Base-by-base conservation (phyloP, 2,113 vertebrate species). In the Callionymus lyra region DNA sequence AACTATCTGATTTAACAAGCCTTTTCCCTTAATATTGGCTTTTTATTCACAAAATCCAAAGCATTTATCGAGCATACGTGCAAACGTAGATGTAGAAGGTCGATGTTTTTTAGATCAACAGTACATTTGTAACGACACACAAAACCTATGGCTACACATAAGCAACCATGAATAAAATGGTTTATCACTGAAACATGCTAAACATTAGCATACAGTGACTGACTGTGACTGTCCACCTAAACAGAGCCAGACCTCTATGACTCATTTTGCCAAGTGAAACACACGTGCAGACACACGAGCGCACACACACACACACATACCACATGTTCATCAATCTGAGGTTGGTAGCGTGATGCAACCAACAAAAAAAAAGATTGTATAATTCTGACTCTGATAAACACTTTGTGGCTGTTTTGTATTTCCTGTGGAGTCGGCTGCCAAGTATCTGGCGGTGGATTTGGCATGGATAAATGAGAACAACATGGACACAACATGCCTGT, bases 161-260 rank as follows among this genome's bases (percentile, higher is more conserved):
- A 61, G 68, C 68, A 47, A 48, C 75, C 69, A 65, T n/a, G 57
- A 39, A 48, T 65, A 63, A 63, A 73, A 72, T 55, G 53, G 49
- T 34, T 35, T 68, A 61, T 64, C 52, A 67, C 42, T 69, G 53
- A 21, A 71, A 68, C 58, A 68, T 50, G 68, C 64, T 77, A 76
- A 66, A 65, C 71, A 74, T 74, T 72, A 83, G 85, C 82, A 67
- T 78, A 56, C 75, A 82, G 71, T 87, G 84, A 91, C 87, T 78
- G 84, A 85, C 83, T 84, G 79, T 88, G 89, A 88, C 87, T 89
- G 76, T 77, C 61, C 66, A 75, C 52, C 77, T 87, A 90, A 91
- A 88, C 85, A 85, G 48, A 79, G 82, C 72, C 84, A 87, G 84
- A 83, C 68, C 50, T 56, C 58, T 47, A 63, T 56, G 40, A 53